Evolutionary conservation across 1,140 invertebrate species (phyloP), one percentile per base, ranked within the genome.

Genomic region (Ceratina japonica): DNA sequence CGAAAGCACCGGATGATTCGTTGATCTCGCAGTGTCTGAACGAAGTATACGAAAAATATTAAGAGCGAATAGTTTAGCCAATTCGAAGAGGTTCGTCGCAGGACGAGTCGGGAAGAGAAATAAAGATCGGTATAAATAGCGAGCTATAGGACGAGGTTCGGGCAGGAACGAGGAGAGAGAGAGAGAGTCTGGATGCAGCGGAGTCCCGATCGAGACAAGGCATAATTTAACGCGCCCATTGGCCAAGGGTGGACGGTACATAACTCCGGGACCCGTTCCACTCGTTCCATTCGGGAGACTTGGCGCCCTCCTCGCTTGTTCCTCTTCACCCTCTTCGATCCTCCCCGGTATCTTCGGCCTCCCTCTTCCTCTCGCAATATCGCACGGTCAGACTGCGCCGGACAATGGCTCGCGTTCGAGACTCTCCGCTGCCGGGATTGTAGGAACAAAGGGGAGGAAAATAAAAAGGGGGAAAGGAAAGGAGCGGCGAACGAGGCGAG

Each of bases 341-440:
- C 83, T 85, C 85, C 71, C 61, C 49, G 31, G 56, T 75, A 73
- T 84, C 80, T 74, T 80, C 27, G 27, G 27, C 27, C 27, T 31
- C 27, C 63, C 72, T 71, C 63, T 77, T 65, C 66, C 79, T 70
- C 86, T 56, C 80, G 86, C 84, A 89, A 91, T 91, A 91, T 91
- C 86, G 84, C 84, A 87, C 86, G 89, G 89, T 87, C 88, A 88
- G 86, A 86, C 86, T 89, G 84, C 84, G 84, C 80, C 80, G 87
- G 87, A 90, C 89, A 89, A 90, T 89, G 88, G 87, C 71, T 71
- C 82, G 87, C 86, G 89, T 90, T 91, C 88, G 88, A 91, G 91
- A 89, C 87, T 85, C 78, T 79, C 79, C 76, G 61, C 61, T 61
- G 71, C 49, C 51, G 51, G 68, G 75, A 62, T 74, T 72, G 80